These are phyloP conservation scores for Drosophila chauvacae DNA, from an alignment of 1,140 invertebrate genomes.

Conservation along the genomic window DNA sequence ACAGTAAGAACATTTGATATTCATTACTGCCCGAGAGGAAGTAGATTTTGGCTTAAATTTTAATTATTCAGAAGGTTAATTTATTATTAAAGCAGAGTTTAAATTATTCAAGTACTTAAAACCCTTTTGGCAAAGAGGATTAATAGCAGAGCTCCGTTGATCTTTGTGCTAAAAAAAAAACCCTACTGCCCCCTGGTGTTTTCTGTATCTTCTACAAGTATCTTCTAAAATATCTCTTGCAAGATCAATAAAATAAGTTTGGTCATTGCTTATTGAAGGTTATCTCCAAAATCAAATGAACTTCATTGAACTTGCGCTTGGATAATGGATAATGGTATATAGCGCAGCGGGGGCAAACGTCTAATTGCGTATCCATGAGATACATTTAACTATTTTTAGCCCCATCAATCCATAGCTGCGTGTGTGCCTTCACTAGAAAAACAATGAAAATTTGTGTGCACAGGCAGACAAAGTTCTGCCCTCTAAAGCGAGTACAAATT, in stretches of 20 bases:
- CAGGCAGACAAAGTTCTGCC: constrained; percentile 48
- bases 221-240: background rate
- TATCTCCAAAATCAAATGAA: constrained; percentile 33
- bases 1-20: background rate
- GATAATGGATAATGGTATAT: constrained; percentile 13
- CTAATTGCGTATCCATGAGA: constrained; percentile 22
- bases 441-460: constrained; percentile 30
- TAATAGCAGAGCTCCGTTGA: no score
- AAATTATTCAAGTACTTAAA: no score
- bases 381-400: constrained; percentile 51
- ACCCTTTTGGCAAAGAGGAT: no score
- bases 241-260: background rate
- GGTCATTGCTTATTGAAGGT: constrained; percentile 31
- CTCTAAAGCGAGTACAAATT: constrained; percentile 28
- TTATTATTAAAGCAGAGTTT: no score
- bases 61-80: no score
- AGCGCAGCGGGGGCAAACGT: constrained; percentile 59
- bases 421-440: constrained; percentile 56
- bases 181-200: no score
- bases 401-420: constrained; percentile 6
- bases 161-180: no score
- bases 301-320: constrained; percentile 45
- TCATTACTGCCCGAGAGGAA: background rate
- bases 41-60: no score
- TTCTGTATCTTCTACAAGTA: background rate